Evolutionary conservation across 2,797 vertebrate genomes (phyloP).

Genomic region (Acrossocheilus wenchowensis): DNA sequence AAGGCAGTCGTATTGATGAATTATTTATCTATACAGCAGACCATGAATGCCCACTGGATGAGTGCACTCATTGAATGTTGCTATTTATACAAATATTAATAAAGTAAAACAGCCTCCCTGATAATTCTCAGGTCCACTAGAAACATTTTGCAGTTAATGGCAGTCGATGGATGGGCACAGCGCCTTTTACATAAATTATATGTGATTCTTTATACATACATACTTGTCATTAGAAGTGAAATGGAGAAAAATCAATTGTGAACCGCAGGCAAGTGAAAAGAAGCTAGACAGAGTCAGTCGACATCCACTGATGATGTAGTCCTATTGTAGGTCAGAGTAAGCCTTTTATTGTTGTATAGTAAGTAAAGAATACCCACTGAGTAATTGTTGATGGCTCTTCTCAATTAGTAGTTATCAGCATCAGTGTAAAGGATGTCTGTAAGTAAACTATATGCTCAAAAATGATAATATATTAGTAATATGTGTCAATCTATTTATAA

Average conservation of each 20-base stretch:
- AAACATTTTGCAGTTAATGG: conserved; percentile 79
- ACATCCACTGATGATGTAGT: conserved; percentile 13
- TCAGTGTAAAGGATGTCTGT: not conserved
- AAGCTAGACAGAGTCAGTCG: conserved; percentile 14
- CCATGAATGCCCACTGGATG: conserved; percentile 76
- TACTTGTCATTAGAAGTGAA: conserved; percentile 33
- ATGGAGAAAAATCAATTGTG: conserved; percentile 38
- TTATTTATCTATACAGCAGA: conserved; percentile 78
- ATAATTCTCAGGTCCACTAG: conserved; percentile 49
- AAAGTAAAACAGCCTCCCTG: conserved; percentile 53
- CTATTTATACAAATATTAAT: conserved; percentile 77
- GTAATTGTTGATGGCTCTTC: not conserved
- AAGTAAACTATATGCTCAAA: not conserved
- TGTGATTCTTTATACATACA: conserved; percentile 71
- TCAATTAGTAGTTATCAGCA: not conserved
- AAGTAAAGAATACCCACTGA: not conserved
- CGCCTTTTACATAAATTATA: conserved; percentile 77
- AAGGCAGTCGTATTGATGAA: conserved; percentile 76
- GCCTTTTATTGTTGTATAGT: conserved; percentile 4
- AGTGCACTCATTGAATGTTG: conserved; percentile 73
- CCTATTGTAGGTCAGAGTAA: conserved; percentile 16
- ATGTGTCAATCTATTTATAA: not conserved
- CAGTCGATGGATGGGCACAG: conserved; percentile 70
- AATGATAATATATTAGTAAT: not conserved
- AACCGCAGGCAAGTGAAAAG: conserved; percentile 27